phyloP scores from a whole-genome alignment of 2,113 vertebrate species.

The Rhegmatorhina hoffmannsi region DNA sequence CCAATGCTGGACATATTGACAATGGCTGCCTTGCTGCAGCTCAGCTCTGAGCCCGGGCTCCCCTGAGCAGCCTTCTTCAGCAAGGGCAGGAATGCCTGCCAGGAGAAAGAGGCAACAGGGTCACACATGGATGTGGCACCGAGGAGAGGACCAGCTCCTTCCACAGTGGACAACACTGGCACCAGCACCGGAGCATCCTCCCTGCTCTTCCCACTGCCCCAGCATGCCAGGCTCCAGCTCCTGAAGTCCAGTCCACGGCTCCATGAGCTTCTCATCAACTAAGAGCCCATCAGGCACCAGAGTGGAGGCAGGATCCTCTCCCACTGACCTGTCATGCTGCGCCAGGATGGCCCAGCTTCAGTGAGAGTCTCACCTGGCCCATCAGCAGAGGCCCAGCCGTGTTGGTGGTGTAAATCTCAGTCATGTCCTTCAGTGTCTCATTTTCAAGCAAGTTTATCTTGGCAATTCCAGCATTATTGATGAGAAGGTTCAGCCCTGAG shows the following conservation, averaged over 20 bases:
- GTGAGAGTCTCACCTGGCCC: conserved; percentile 24
- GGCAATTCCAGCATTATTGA: neutral
- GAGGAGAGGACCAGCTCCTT: neutral
- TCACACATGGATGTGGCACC: accelerated
- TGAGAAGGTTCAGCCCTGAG: conserved; percentile 15
- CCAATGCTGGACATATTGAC: conserved; percentile 48
- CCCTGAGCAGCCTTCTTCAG: conserved; percentile 29
- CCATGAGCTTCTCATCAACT: accelerated
- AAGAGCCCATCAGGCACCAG: accelerated
- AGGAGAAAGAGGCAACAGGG: neutral
- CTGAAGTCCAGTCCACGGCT: accelerated
- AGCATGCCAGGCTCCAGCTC: neutral
- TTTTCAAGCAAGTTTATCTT: neutral
- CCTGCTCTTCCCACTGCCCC: neutral
- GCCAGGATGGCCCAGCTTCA: neutral
- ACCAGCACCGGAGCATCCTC: neutral
- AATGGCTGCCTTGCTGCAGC: conserved; percentile 31
- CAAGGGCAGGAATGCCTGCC: neutral
- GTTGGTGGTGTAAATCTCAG: neutral
- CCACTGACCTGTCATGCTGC: neutral
- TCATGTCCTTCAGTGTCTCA: neutral
- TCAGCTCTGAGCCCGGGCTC: neutral
- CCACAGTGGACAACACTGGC: accelerated
- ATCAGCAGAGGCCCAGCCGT: neutral
- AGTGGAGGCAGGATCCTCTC: accelerated